Evolutionary conservation across 2,797 vertebrate species (phyloP).

Genomic region (Oreortyx pictus): DNA sequence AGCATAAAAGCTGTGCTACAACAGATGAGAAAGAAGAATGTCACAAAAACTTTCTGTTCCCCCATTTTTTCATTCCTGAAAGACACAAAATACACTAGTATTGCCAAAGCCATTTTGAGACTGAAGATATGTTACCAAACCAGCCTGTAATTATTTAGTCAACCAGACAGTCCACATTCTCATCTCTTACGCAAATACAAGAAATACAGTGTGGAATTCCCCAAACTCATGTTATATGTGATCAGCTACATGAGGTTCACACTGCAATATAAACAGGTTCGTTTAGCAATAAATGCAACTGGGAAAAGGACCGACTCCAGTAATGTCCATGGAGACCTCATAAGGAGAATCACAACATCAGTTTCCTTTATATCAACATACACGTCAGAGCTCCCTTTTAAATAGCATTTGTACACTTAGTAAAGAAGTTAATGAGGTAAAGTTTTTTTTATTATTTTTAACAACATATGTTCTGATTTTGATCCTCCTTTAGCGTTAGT

Average conservation of each 20-base stretch:
- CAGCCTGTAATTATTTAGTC: neutral
- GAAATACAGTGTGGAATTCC: neutral
- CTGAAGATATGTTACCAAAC: neutral
- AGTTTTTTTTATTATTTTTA: neutral
- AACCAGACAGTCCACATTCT: slow-evolving; percentile 39
- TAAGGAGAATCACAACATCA: accelerated
- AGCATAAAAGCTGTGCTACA: neutral
- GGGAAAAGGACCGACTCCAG: neutral
- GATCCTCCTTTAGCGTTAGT: neutral
- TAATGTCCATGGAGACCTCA: neutral
- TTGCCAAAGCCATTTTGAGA: neutral
- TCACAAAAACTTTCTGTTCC: neutral
- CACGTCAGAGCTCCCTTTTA: neutral
- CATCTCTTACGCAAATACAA: neutral
- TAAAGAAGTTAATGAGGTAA: neutral
- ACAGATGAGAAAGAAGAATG: neutral
- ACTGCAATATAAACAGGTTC: too few relatives aligned
- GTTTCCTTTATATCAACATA: neutral
- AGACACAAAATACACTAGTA: neutral
- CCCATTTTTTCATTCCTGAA: neutral
- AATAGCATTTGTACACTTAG: neutral
- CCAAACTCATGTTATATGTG: accelerated
- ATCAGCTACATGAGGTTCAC: neutral
- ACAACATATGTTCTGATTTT: neutral
- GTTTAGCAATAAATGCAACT: neutral